Base-by-base conservation (phyloP, 2,888 invertebrate genomes). In the Caenorhabditis parvicauda region DNA sequence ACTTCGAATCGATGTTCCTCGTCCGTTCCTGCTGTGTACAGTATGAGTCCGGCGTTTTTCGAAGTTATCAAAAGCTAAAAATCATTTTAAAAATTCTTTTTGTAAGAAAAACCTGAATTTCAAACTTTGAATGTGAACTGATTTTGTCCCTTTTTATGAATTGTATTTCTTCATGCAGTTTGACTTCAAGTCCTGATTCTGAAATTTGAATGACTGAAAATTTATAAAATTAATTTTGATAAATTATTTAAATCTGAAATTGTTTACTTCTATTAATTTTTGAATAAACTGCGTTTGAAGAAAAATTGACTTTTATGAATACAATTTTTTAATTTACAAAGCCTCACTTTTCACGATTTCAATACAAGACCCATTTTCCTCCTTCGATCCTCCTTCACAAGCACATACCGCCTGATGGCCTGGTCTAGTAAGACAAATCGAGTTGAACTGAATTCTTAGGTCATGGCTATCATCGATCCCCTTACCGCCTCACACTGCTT, bases 391-490 rank as follows among this genome's bases (percentile, higher is more conserved):
- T 24, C 61, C 60, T n/a, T 41, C 60, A 52, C 69, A 69, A 22
- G 61, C 64, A 45, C 69, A 69, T 19, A 58, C 56, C 12, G 64
- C 61, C 42, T 58, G 55, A 27, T 58, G 55, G 7, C 66, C 66
- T 0, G 69, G 62, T 9, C 64, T 48, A 12, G 56, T 59, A 2
- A 62, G 45, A 41, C 69, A 69, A 37, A 59, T 42, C 1, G 62
- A 64, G 39, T 61, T 54, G 12, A 68, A 38, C 42, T 61, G 50
- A 32, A 57, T 42, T 25, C n/a, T 28, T 44, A n/a, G 12, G 12
- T n/a, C 25, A 25, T 24, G 14, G 25, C 21, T n/a, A 42, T 19
- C 21, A 42, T 9, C n/a, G n/a, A n/a, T n/a, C n/a, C 6, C n/a
- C 24, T 14, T n/a, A 53, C 38, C 19, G 42, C 53, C 32, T 59